Evolutionary conservation across 2,797 vertebrate genomes (phyloP), one percentile per base, ranked within the genome.

Genomic region (Ptychobarbus kaznakovi): DNA sequence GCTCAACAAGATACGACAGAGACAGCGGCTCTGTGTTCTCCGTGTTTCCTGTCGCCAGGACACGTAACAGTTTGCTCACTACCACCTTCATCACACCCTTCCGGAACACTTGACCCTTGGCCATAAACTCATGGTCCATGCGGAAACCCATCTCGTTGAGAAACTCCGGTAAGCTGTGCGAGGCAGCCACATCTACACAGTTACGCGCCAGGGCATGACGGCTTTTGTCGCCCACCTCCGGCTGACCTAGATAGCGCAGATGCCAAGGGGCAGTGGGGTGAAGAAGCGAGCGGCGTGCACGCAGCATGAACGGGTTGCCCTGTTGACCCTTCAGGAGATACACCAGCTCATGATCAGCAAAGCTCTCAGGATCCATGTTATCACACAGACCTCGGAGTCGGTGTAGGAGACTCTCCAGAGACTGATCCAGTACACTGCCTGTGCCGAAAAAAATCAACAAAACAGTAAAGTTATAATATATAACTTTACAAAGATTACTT

Each of bases 131-230:
- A 0, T 99, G 97, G 94, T 99, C 98, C 97, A 99, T 97, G 80
- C 97, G 97, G 93, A 99, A 99, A 38, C 98, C 98, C 98, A 99
- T 99, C 92, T 99, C 98, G 74, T 97, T 96, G 46, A 99, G 95
- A 86, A 99, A 99, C 44, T 99, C 98, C 0, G 96, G 97, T 86
- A 99, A 93, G 92, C 96, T 97, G 88, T 99, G 98, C 0, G 98
- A 99, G 0, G 97, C 96, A 0, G 97, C 96, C 28, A 99, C 97
- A 61, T 99, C 98, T 8, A 99, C 97, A 0, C 97, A 99, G 92
- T 98, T 98, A 35, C 98, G 96, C 15, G 99, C 98, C 79, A 99
- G 91, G 0, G 97, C 96, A 0, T 98, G 96, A 0, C 98, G 96
- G 91, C 95, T 99, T 93, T 98, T 97, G 91, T 99, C 98, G 9